Evolutionary conservation across 2,888 invertebrate genomes (phyloP), one percentile per base, ranked within the genome.

Genomic region (Noctua fimbriata): DNA sequence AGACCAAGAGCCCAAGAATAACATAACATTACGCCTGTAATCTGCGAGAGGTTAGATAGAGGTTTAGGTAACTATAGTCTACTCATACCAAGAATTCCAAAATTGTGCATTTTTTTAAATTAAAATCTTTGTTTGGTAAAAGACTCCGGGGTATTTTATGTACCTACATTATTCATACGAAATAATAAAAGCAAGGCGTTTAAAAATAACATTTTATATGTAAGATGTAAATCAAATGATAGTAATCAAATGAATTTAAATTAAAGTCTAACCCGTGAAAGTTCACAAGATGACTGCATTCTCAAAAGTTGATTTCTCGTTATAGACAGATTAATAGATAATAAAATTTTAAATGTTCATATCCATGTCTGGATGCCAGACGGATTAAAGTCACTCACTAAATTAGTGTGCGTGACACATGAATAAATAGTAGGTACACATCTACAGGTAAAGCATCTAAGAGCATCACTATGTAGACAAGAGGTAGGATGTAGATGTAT

Each of bases 201-300:
- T 41, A n/a, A 67, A 77, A 69, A 28, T 9, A 14, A 21, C 24
- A 71, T 28, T 5, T 63, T 28, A 44, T n/a, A 71, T 21, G 12
- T 14, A 14, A 49, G 16, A 58, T 58, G 32, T 66, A 65, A 73
- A 65, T 85, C 21, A 16, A 69, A 55, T 36, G 18, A 66, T 47
- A 71, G 7, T 60, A 52, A 71, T 41, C 18, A n/a, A 28, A 66
- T 66, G 58, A 85, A 83, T 78, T 75, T 73, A 49, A 75, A 55
- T 55, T 67, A 41, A 49, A 81, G 21, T 36, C 69, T 73, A 83
- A 78, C 73, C 78, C 78, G 86, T 89, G 88, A 89, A 91, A 88
- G 85, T 89, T 81, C 82, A 83, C 85, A 71, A 82, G 80, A 87
- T 89, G 81, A 83, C 84, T 88, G 85, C 84, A 88, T 86, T 88